A percentile compares a stretch with the other conserved stretches of the same genome.
phyloP scores from a whole-genome alignment of 35 echinoderm and acorn worm species.

The Stichopus chloronotus region DNA sequence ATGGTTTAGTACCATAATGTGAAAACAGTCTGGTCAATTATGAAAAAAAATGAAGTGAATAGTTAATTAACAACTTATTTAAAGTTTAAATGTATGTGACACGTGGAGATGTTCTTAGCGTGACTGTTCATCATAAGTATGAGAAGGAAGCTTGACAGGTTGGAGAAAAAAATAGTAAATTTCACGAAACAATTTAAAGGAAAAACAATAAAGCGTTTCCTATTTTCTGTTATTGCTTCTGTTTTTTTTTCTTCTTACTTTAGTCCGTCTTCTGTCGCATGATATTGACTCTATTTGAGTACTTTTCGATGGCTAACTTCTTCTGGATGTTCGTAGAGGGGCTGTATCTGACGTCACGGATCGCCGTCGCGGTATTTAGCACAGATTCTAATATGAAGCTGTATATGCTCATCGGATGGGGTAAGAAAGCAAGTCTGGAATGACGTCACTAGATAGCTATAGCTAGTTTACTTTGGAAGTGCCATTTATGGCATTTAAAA shows the following conservation, averaged over 20 bases:
- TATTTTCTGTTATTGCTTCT: neutral
- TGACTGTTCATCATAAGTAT: too few species aligned
- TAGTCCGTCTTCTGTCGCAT: conserved; percentile 82
- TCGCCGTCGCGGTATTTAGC: conserved; percentile 93
- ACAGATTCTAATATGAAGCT: conserved; percentile 91
- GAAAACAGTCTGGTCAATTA: too few species aligned
- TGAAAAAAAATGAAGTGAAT: too few species aligned
- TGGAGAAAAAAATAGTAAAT: neutral
- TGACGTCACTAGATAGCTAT: neutral
- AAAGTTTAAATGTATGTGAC: too few species aligned
- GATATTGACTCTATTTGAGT: conserved; percentile 67
- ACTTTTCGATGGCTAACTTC: conserved; percentile 88
- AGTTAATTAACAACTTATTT: too few species aligned
- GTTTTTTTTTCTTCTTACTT: neutral
- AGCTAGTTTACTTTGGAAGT: neutral
- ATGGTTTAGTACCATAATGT: too few species aligned
- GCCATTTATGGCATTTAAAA: neutral
- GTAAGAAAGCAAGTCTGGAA: conserved; percentile 56
- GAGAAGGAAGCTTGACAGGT: too few species aligned
- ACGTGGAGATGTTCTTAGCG: too few species aligned
- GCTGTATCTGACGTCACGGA: conserved; percentile 79
- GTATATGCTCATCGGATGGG: conserved; percentile 88
- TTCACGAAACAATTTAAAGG: neutral
- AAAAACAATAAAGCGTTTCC: neutral
- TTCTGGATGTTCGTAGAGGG: conserved; percentile 99